These are phyloP conservation scores for Nestor notabilis DNA, from an alignment of 2,113 vertebrate species.

Conservation along the genomic window DNA sequence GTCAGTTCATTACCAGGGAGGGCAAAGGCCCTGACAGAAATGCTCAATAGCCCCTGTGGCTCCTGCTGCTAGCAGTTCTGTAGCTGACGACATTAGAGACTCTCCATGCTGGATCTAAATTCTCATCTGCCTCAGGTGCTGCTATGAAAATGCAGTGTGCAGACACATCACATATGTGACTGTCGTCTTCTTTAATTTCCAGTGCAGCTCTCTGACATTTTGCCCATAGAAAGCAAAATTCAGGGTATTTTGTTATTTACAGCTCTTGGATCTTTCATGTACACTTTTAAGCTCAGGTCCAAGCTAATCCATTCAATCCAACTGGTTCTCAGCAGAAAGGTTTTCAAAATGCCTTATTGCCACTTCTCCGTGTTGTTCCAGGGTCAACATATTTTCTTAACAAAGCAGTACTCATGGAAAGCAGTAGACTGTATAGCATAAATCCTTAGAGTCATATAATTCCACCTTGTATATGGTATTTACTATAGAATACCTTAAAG, in stretches of 20 bases:
- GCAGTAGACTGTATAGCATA: not conserved
- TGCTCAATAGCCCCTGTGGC: not conserved
- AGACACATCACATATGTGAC: not conserved
- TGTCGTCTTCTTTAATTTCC: not conserved
- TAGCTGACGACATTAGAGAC: not conserved
- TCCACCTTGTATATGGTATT: not conserved
- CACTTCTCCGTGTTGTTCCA: slow-evolving; percentile 3
- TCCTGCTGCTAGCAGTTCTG: not conserved
- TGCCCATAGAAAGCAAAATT: not conserved
- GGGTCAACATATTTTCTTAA: slow-evolving; percentile 38
- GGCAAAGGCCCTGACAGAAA: not conserved
- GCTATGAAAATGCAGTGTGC: not conserved
- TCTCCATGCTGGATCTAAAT: not conserved
- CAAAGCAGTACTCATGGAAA: slow-evolving; percentile 18
- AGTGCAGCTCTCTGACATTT: not conserved
- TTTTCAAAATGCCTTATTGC: slow-evolving; percentile 26
- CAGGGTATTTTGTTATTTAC: not conserved
- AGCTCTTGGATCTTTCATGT: not conserved
- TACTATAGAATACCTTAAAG: not conserved
- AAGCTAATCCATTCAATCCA: not conserved
- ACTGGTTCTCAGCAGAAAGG: not conserved
- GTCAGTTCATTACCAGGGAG: not conserved
- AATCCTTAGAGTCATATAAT: not conserved
- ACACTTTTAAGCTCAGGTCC: not conserved
- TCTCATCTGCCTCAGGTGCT: not conserved